These are phyloP conservation scores for Numenius phaeopus DNA, from an alignment of 2,797 vertebrate genomes.

Conservation along the genomic window DNA sequence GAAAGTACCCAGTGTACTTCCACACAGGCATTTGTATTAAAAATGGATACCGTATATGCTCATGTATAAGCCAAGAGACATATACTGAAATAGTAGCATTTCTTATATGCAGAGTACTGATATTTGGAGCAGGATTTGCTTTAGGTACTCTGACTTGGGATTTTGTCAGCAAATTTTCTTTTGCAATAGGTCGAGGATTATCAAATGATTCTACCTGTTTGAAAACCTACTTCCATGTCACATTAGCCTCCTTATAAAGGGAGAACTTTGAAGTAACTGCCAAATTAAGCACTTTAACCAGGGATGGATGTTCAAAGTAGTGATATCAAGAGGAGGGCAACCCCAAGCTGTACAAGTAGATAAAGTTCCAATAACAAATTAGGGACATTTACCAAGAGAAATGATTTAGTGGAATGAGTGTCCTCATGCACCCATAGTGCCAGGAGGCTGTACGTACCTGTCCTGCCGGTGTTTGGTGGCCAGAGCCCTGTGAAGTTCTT, in stretches of 20 bases:
- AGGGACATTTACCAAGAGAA: background rate
- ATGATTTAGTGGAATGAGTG: background rate
- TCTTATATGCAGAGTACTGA: background rate
- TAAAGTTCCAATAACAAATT: background rate
- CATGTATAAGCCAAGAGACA: background rate
- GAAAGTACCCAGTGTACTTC: background rate
- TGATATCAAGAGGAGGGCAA: background rate
- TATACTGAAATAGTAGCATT: background rate
- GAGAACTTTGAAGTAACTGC: background rate
- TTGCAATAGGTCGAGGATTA: background rate
- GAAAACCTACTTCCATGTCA: background rate
- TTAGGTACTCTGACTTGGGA: background rate
- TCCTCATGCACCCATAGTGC: background rate
- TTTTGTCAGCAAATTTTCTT: background rate
- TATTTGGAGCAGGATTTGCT: background rate
- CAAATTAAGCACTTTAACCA: background rate
- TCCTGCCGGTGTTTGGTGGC: constrained; percentile 96
- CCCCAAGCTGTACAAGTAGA: background rate
- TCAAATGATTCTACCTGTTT: background rate
- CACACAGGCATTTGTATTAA: background rate
- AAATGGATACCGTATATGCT: background rate
- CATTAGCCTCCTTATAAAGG: background rate
- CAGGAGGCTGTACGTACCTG: constrained; percentile 79
- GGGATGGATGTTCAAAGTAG: background rate
- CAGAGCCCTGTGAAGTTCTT: constrained; percentile 95